Percentiles rank a stretch among this genome's conserved stretches.
Evolutionary conservation across 2,797 vertebrate genomes (phyloP).

Genomic region (Salmo trutta): DNA sequence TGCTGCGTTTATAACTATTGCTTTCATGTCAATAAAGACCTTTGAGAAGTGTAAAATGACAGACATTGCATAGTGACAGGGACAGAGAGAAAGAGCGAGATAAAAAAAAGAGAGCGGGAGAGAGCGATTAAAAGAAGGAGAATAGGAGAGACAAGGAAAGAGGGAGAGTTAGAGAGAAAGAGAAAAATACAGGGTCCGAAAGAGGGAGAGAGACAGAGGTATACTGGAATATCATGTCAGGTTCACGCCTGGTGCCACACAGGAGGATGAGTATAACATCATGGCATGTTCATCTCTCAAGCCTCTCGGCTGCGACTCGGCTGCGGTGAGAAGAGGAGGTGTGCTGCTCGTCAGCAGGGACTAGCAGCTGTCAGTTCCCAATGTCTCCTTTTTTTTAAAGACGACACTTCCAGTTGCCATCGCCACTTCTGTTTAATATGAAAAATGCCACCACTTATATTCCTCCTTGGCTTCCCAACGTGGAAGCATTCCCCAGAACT

Average conservation of each 20-base stretch:
- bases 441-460: constrained; percentile 52
- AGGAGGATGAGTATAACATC: constrained; percentile 48
- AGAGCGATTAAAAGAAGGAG: constrained; percentile 40
- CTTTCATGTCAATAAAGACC: constrained; percentile 46
- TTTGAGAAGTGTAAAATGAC: constrained; percentile 49
- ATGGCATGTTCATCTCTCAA: constrained; percentile 56
- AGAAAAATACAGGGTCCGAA: constrained; percentile 47
- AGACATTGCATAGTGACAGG: constrained; percentile 39
- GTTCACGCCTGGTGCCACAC: constrained; percentile 61
- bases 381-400: constrained; percentile 40
- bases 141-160: constrained; percentile 49
- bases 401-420: constrained; percentile 51
- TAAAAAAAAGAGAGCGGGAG: too few relatives aligned
- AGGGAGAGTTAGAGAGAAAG: constrained; percentile 32
- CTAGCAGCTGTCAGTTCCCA: constrained; percentile 57
- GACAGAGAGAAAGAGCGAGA: too few relatives aligned
- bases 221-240: constrained; percentile 53
- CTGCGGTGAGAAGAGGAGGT: constrained; percentile 51
- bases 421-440: constrained; percentile 63
- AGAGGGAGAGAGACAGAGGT: constrained; percentile 34
- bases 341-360: constrained; percentile 50
- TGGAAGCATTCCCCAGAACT: constrained; percentile 33
- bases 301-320: constrained; percentile 33
- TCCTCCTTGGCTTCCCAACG: constrained; percentile 29
- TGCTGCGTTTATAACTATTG: constrained; percentile 52